Base-by-base conservation (phyloP, 2,113 vertebrate species). In the Thamnaconus septentrionalis region DNA sequence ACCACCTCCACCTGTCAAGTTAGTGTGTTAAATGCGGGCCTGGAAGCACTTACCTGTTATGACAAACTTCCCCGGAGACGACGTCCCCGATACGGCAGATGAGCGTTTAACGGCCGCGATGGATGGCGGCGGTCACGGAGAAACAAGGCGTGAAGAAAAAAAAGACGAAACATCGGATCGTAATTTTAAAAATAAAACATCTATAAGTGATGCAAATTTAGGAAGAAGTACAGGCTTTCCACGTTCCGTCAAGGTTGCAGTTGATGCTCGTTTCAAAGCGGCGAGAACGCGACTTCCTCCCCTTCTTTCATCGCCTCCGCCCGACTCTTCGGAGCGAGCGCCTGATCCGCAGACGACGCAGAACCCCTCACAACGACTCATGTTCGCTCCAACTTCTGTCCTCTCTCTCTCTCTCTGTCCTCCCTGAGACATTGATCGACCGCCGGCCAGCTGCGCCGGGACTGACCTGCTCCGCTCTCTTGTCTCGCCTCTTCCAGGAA, bases 401-500 rank as follows among this genome's bases (percentile, higher is more conserved):
- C 18, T 31, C 18, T 31, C 18, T 31, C 18, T 31, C 18, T 31
- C 18, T 31, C 18, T 31, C 18, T 31, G 18, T 31, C 18, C 18
- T 31, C 18, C 18, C 18, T 31, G 18, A 31, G 18, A 31, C 18
- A 1, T 31, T 31, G 18, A 31, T 31, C 18, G 18, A 31, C 18
- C 18, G 18, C 18, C 18, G 18, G 18, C 60, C 39, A 60, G 48
- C 61, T 64, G 41, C 73, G 52, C 11, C 8, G 72, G 72, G 72
- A 61, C 71, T 80, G 61, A 77, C 60, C 71, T 92, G 79, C 83
- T 92, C 91, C 90, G 18, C 18, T 92, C 92, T 92, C 95, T 87
- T 95, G 87, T 94, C 92, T 94, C 86, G 92, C 93, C 92, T 87
- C 93, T 31, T 96, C 93, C 93, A 99, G 97, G 96, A 94, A 98